These are phyloP conservation scores for Patella caerulea DNA, from an alignment of 2,888 invertebrate genomes.

Conservation along the genomic window DNA sequence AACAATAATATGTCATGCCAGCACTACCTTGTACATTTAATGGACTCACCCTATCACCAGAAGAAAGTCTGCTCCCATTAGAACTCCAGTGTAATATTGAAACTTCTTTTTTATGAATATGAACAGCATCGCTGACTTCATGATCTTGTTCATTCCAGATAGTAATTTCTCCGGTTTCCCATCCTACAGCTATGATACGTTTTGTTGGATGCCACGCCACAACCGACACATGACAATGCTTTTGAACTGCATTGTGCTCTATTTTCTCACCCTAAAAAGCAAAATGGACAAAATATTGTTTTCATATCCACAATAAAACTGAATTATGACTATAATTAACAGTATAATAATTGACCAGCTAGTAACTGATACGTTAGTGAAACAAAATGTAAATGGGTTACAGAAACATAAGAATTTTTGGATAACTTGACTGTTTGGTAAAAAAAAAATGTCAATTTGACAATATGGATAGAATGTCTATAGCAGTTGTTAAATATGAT, in stretches of 20 bases:
- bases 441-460: too few species aligned
- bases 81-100: slow-evolving; percentile 79
- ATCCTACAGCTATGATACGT: slow-evolving; percentile 86
- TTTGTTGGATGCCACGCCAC: slow-evolving; percentile 89
- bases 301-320: too few species aligned
- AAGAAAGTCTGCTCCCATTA: slow-evolving; percentile 86
- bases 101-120: slow-evolving; percentile 75
- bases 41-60: slow-evolving; percentile 82
- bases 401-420: too few species aligned
- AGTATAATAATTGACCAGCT: too few species aligned
- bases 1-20: too few species aligned
- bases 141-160: slow-evolving; percentile 80
- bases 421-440: too few species aligned
- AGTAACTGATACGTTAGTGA: too few species aligned
- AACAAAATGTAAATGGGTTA: too few species aligned
- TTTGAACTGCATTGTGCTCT: slow-evolving; percentile 56
- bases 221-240: slow-evolving; percentile 59
- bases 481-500: too few species aligned
- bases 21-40: too few species aligned
- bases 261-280: slow-evolving; percentile 63
- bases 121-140: slow-evolving; percentile 74
- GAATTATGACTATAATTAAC: too few species aligned
- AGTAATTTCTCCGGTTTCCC: slow-evolving; percentile 92
- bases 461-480: too few species aligned
- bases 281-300: neutral